A percentile compares a stretch with the other conserved stretches of the same genome.
These are phyloP conservation scores for Drosophila tani DNA, from an alignment of 1,140 invertebrate species.

Conservation along the genomic window DNA sequence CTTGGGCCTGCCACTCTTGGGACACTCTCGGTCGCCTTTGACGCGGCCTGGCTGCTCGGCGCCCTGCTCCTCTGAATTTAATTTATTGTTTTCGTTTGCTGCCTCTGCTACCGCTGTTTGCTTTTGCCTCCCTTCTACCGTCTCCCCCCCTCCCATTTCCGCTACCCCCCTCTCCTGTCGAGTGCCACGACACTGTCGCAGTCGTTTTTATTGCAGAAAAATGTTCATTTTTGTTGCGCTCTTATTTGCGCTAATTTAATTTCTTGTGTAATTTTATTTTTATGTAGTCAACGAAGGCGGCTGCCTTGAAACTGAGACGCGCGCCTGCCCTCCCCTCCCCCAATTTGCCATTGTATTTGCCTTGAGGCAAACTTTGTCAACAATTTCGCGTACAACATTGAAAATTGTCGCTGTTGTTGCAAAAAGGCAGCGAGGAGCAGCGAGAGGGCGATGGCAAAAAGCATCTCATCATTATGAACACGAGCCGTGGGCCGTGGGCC, in stretches of 20 bases:
- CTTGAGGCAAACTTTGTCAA: conserved; percentile 82
- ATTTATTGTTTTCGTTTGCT: conserved; percentile 76
- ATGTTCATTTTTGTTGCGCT: conserved; percentile 49
- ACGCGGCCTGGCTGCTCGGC: conserved; percentile 47
- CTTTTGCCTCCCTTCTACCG: neutral
- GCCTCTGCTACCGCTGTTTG: conserved; percentile 31
- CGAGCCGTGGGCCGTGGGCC: conserved; percentile 40
- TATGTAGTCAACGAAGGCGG: conserved; percentile 71
- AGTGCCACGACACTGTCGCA: conserved; percentile 77
- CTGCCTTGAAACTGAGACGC: conserved; percentile 78
- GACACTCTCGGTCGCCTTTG: conserved; percentile 61
- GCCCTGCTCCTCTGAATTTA: conserved; percentile 69
- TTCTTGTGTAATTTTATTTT: conserved; percentile 83
- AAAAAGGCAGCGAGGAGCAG: conserved; percentile 44
- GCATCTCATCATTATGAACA: conserved; percentile 62
- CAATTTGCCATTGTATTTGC: conserved; percentile 63
- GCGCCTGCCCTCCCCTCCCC: neutral
- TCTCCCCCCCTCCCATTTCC: neutral
- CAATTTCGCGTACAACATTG: conserved; percentile 80
- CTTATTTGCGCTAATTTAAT: conserved; percentile 82
- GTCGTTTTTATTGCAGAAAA: conserved; percentile 77
- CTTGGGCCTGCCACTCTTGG: conserved; percentile 55
- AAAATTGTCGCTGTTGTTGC: conserved; percentile 74
- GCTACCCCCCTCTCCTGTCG: conserved; percentile 27
- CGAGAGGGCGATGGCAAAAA: conserved; percentile 11